phyloP scores from a whole-genome alignment of 2,888 invertebrate species.

The Steinernema carpocapsae region DNA sequence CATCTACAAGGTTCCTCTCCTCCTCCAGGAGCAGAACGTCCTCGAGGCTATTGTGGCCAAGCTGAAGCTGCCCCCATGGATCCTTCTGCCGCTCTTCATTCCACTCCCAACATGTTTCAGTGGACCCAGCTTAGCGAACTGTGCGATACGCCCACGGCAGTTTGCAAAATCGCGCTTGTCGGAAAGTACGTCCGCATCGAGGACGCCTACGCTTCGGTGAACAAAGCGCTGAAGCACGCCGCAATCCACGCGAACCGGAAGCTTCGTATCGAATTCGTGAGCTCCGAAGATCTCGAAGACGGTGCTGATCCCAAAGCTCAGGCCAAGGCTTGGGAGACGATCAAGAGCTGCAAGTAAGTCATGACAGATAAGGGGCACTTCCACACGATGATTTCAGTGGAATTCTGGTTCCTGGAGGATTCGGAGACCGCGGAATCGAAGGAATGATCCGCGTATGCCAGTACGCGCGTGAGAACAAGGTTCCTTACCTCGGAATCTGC shows the following conservation, averaged over 20 bases:
- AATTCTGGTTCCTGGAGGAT: slow-evolving; percentile 92
- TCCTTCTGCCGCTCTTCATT: background rate
- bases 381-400: slow-evolving; percentile 74
- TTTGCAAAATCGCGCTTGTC: slow-evolving; percentile 79
- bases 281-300: slow-evolving; percentile 82
- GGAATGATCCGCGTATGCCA: slow-evolving; percentile 90
- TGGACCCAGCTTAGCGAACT: slow-evolving; percentile 30
- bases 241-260: slow-evolving; percentile 82
- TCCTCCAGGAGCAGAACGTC: slow-evolving; percentile 81
- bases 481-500: slow-evolving; percentile 89
- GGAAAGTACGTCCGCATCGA: slow-evolving; percentile 89
- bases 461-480: slow-evolving; percentile 87
- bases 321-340: slow-evolving; percentile 89
- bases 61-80: slow-evolving; percentile 19
- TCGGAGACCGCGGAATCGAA: slow-evolving; percentile 90
- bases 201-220: slow-evolving; percentile 86
- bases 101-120: slow-evolving; percentile 9
- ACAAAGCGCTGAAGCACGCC: slow-evolving; percentile 83
- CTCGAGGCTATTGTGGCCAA: slow-evolving; percentile 39
- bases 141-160: background rate
- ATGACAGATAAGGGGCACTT: background rate
- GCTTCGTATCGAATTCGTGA: slow-evolving; percentile 76
- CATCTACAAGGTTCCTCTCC: slow-evolving; percentile 90
- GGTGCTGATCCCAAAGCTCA: slow-evolving; percentile 77
- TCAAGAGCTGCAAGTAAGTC: slow-evolving; percentile 75